Percentiles rank a stretch among this genome's conserved stretches.
phyloP scores from a whole-genome alignment of 2,113 vertebrate genomes.

The Apus apus region DNA sequence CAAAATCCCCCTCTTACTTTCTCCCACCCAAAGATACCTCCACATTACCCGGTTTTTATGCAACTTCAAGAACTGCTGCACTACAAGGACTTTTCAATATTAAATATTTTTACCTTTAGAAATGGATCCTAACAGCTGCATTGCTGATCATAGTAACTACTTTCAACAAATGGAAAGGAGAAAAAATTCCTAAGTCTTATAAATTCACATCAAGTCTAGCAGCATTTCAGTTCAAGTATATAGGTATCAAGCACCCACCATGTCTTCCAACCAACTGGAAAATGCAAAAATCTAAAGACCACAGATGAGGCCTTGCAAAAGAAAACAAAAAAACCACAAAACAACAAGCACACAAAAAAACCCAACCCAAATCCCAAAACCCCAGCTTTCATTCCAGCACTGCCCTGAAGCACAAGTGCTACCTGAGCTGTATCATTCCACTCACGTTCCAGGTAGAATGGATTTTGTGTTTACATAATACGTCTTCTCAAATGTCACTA shows the following conservation, averaged over 20 bases:
- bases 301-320: background rate
- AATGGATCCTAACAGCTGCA: background rate
- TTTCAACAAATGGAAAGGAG: background rate
- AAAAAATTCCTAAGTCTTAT: background rate
- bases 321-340: background rate
- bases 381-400: constrained; percentile 25
- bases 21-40: background rate
- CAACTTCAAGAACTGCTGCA: background rate
- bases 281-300: constrained; percentile 5
- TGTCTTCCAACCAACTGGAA: background rate
- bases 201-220: constrained; percentile 16
- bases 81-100: background rate
- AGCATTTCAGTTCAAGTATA: background rate
- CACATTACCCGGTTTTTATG: background rate
- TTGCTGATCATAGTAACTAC: background rate
- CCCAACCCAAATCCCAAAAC: background rate
- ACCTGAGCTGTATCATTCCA: constrained; percentile 31
- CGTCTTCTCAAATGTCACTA: background rate
- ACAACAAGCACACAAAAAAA: too few relatives aligned
- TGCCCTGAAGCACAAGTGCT: constrained; percentile 36
- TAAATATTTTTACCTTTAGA: background rate
- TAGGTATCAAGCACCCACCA: background rate
- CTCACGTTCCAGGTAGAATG: constrained; percentile 58
- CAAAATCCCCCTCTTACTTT: constrained; percentile 19
- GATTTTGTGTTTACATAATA: constrained; percentile 20